Base-by-base conservation (phyloP, 1,140 invertebrate genomes). In the Drosophila parvula region DNA sequence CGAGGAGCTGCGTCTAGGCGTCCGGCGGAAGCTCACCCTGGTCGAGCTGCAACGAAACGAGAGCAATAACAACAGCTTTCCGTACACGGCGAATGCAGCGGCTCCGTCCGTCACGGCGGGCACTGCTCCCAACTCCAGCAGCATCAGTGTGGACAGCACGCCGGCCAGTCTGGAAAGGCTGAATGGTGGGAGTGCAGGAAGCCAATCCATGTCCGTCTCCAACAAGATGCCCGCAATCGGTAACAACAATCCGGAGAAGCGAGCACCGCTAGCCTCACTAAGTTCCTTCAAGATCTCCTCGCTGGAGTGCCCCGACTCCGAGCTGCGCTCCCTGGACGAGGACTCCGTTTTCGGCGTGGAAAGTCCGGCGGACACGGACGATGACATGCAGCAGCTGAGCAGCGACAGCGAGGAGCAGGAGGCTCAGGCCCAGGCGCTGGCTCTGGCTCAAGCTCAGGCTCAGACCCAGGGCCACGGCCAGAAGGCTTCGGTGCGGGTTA, bases 341-440 rank as follows among this genome's bases (percentile, higher is more conserved):
- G 96, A 96, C 88, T 96, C 96, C 3, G 95, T 96, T 32, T 96
- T 96, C 84, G 92, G 93, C 27, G 50, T 88, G 53, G 94, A 95
- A 81, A 92, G 91, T 61, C 80, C 80, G 4, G 92, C 92, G 28
- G 94, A 95, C 56, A 96, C 96, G 3, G 96, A 96, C 82, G 96
- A 96, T 82, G 96, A 96, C 89, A 95, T 96, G 60, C 96, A 96
- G 71, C 95, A 95, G 68, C 95, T 96, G 86, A 96, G 95, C 44
- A 96, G 96, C 32, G 96, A 96, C 84, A 96, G 95, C 79, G 96
- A 96, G 61, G 94, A 94, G 41, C 85, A 79, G 76, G 73, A 77
- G 56, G 58, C 55, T 27, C 51, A 55, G 18, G 34, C 34, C 12
- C 51, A 55, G 22, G 64, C 62, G 5, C 16, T 14, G 18, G 28